Conservation (phyloP, 64 coral and sea anemone species). For the Platygyra sinensis region DNA sequence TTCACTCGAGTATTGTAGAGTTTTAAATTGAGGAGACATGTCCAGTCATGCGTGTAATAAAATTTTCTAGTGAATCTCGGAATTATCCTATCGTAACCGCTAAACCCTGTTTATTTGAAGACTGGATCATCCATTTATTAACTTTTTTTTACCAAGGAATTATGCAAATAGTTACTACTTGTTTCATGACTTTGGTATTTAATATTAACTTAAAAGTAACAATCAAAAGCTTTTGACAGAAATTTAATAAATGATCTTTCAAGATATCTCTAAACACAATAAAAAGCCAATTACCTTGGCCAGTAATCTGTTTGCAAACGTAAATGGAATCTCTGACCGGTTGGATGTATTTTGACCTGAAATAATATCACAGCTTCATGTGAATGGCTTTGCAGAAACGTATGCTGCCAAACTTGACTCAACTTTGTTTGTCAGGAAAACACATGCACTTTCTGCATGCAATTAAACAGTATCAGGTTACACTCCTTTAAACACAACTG, state of each 20-base stretch:
- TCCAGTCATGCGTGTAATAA: neutral
- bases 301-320: neutral
- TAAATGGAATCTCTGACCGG: neutral
- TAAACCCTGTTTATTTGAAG: too few species aligned
- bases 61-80: neutral
- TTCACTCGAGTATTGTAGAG: neutral
- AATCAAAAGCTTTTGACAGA: slow-evolving; percentile 4
- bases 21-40: neutral
- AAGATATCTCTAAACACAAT: slow-evolving; percentile 11
- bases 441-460: neutral
- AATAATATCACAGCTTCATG: neutral
- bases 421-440: neutral
- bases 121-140: too few species aligned
- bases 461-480: neutral
- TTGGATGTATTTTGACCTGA: neutral
- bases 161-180: neutral
- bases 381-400: neutral
- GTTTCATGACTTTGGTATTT: neutral
- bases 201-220: neutral
- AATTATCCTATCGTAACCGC: neutral
- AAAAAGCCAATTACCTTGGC: slow-evolving; percentile 28
- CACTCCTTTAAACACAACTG: neutral
- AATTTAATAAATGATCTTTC: slow-evolving; percentile 5
- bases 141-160: too few species aligned
- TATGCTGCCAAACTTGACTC: neutral